phyloP scores from a whole-genome alignment of 2,113 vertebrate species.

The Cygnus buccinator region DNA sequence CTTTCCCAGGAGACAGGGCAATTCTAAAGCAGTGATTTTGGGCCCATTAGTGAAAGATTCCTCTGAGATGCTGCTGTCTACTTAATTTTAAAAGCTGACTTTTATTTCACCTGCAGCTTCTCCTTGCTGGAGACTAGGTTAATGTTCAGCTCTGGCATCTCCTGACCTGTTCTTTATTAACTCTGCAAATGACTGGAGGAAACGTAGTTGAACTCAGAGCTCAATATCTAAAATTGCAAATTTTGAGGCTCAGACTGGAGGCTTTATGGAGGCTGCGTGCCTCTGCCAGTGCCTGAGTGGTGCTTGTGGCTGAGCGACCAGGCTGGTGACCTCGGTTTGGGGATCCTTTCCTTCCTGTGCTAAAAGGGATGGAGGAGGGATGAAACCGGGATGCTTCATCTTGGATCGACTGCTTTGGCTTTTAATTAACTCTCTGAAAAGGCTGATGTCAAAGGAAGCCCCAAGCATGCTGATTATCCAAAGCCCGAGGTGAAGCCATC shows the following conservation, averaged over 20 bases:
- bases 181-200: not conserved
- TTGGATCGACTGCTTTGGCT: not conserved
- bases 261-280: accelerated
- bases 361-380: not conserved
- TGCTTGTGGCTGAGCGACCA: not conserved
- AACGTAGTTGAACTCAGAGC: not conserved
- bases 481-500: not conserved
- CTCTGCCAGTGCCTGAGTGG: not conserved
- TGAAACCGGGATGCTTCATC: not conserved
- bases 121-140: not conserved
- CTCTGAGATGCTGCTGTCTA: not conserved
- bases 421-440: not conserved
- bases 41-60: not conserved
- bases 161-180: constrained; percentile 30
- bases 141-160: not conserved
- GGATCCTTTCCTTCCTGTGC: not conserved
- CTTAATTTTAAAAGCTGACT: constrained; percentile 21
- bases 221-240: not conserved
- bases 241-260: not conserved
- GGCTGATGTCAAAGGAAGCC: not conserved
- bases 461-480: accelerated
- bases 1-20: not conserved
- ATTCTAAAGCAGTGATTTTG: not conserved
- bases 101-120: constrained; percentile 15
- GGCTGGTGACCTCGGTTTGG: not conserved